Percentiles rank a stretch among this genome's conserved stretches.
Conservation (phyloP, 2,888 invertebrate genomes). For the Hydraecia micacea region DNA sequence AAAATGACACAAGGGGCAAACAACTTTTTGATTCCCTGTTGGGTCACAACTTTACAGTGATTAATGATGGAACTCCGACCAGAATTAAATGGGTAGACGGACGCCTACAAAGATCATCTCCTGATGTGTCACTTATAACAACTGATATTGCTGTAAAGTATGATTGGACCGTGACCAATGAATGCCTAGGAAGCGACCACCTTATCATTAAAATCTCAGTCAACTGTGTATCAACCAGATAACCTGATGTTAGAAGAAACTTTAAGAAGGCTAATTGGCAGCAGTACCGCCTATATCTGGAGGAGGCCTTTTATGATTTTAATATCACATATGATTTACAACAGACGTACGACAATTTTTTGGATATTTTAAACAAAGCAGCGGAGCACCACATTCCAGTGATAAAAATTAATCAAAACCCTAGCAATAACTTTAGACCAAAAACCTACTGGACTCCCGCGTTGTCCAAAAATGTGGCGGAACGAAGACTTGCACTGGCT, state of each 20-base stretch:
- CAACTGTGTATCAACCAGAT: background rate
- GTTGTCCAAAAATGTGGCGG: background rate
- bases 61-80: too few relatives aligned
- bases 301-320: background rate
- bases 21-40: too few relatives aligned
- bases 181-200: slow-evolving; percentile 4
- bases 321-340: slow-evolving; percentile 1
- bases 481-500: slow-evolving; percentile 2
- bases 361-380: slow-evolving; percentile 3
- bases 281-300: background rate
- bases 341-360: slow-evolving; percentile 7
- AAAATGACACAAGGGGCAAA: too few relatives aligned
- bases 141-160: slow-evolving; percentile 8
- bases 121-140: slow-evolving; percentile 3
- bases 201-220: slow-evolving; percentile 6
- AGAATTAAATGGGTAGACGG: background rate
- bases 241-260: background rate
- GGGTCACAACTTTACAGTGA: too few relatives aligned
- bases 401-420: background rate
- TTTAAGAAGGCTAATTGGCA: slow-evolving; percentile 7
- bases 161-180: slow-evolving; percentile 8
- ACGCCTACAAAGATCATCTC: background rate
- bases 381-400: background rate
- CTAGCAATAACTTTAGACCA: background rate
- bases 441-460: background rate